Evolutionary conservation across 2,113 vertebrate genomes (phyloP).

Genomic region (Silurus glanis): DNA sequence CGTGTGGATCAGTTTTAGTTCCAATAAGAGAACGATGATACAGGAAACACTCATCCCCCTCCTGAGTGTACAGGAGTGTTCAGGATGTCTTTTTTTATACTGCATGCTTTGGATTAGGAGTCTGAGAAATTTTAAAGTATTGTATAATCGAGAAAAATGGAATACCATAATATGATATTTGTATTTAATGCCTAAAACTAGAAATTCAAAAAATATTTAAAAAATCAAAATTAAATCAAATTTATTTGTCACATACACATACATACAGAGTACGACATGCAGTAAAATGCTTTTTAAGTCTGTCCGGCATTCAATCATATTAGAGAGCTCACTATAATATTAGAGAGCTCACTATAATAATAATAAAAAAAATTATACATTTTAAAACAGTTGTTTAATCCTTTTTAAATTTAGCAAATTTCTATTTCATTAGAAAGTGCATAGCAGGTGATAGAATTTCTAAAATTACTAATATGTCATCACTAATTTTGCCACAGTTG

Average conservation of each 20-base stretch:
- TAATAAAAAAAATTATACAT: no score
- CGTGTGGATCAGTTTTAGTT: conserved; percentile 27
- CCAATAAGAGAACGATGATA: neutral
- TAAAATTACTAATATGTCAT: no score
- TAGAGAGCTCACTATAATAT: no score
- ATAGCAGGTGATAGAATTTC: neutral
- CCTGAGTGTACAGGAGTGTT: neutral
- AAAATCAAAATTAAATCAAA: no score
- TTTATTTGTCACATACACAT: no score
- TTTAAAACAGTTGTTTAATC: no score
- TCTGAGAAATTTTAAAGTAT: conserved; percentile 1
- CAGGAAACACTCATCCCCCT: neutral
- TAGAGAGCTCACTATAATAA: no score
- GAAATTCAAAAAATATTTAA: no score
- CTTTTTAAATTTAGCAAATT: no score
- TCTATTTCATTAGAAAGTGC: neutral
- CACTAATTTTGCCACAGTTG: neutral
- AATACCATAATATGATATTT: neutral
- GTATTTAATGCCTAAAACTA: neutral
- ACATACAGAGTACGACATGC: no score
- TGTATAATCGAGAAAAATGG: neutral
- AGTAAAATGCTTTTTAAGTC: no score
- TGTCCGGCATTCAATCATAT: no score
- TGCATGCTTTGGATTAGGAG: neutral
- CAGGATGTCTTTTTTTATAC: conserved; percentile 4